Evolutionary conservation across 2,113 vertebrate species (phyloP).

Genomic region (Microcebus lehilahytsara): DNA sequence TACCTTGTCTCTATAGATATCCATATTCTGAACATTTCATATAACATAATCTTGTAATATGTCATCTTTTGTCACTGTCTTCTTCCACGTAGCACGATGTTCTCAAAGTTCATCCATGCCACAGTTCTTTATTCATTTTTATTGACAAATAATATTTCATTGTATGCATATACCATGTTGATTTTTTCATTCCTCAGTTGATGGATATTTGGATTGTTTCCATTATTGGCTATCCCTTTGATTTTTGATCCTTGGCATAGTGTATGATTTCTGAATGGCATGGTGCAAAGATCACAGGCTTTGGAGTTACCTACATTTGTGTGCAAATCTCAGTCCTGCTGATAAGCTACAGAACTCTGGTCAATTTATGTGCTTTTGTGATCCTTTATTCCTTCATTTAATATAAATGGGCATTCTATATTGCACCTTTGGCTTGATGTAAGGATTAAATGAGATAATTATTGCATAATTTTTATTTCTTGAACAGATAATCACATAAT

Average conservation of each 20-base stretch:
- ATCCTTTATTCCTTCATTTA: background rate
- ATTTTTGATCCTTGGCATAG: background rate
- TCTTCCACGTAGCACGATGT: background rate
- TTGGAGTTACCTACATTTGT: background rate
- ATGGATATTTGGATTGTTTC: background rate
- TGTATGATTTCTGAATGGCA: background rate
- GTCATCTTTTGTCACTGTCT: background rate
- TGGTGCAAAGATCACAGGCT: background rate
- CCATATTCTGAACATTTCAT: background rate
- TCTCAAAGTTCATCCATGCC: background rate
- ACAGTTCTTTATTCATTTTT: background rate
- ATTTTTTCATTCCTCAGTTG: background rate
- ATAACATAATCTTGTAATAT: background rate
- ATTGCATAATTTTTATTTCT: background rate
- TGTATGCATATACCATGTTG: background rate
- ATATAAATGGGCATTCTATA: background rate
- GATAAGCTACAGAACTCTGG: background rate
- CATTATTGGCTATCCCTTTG: background rate
- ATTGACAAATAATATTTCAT: background rate
- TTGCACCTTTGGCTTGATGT: background rate
- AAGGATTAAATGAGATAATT: constrained; percentile 2
- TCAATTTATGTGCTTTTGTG: background rate
- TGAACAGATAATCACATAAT: background rate
- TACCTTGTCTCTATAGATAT: background rate
- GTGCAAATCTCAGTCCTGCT: background rate